Conservation (phyloP, 1,140 invertebrate genomes). For the Camponotus floridanus region DNA sequence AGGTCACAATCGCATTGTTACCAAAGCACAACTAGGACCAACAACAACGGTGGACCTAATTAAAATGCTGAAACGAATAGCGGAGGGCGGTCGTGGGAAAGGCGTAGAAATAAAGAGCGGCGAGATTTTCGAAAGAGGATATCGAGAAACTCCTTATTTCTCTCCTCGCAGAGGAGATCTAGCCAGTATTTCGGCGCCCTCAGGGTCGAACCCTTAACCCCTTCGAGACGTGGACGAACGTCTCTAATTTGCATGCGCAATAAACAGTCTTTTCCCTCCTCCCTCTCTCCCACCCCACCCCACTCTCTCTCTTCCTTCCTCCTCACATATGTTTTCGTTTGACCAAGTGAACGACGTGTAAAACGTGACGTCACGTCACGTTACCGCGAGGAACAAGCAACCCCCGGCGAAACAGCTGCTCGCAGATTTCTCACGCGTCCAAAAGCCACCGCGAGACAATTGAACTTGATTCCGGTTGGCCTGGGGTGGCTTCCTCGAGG, state of each 20-base stretch:
- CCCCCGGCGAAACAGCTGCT: conserved; percentile 77
- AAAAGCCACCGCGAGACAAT: conserved; percentile 83
- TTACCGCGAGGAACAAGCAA: conserved; percentile 44
- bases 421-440: conserved; percentile 83
- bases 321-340: conserved; percentile 28
- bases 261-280: conserved; percentile 35
- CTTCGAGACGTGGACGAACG: conserved; percentile 67
- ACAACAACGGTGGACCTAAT: conserved; percentile 67
- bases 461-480: conserved; percentile 81
- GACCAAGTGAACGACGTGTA: conserved; percentile 64
- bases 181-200: conserved; percentile 66
- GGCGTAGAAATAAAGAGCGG: conserved; percentile 31
- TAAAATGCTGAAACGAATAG: conserved; percentile 64
- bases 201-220: conserved; percentile 73
- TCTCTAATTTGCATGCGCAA: conserved; percentile 74
- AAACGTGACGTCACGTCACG: conserved; percentile 72
- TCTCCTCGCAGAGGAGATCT: conserved; percentile 31
- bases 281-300: conserved; percentile 14
- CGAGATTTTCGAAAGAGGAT: conserved; percentile 74
- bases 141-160: conserved; percentile 66
- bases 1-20: conserved; percentile 70
- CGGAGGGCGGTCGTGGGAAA: conserved; percentile 75
- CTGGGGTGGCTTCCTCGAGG: conserved; percentile 68
- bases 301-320: conserved; percentile 33
- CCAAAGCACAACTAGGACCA: conserved; percentile 25